Conservation (phyloP, 2,888 invertebrate species). For the Euplagia quadripunctaria region DNA sequence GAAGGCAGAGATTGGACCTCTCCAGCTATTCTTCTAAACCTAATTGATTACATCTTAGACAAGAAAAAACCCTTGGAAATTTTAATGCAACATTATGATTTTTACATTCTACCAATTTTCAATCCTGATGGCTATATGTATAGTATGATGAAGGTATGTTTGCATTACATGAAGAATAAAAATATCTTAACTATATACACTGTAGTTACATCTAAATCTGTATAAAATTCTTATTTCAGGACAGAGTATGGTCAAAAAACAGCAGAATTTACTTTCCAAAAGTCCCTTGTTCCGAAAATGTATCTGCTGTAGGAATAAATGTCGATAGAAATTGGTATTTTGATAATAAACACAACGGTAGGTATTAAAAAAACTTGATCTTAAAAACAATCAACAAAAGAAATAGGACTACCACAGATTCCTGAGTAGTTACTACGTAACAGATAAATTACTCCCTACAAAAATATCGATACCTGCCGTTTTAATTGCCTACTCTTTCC, state of each 20-base stretch:
- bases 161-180: not conserved
- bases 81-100: constrained; percentile 59
- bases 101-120: constrained; percentile 75
- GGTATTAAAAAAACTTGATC: constrained; percentile 3
- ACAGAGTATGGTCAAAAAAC: constrained; percentile 75
- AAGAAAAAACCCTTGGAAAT: constrained; percentile 38
- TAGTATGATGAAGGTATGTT: constrained; percentile 64
- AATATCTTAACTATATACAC: not conserved
- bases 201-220: not conserved
- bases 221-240: constrained; percentile 53
- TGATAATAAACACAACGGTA: constrained; percentile 23
- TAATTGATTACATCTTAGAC: constrained; percentile 60
- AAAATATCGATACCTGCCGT: too few relatives aligned
- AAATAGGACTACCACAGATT: not conserved
- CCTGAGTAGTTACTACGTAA: too few relatives aligned
- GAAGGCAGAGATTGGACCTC: constrained; percentile 77
- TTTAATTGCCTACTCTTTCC: too few relatives aligned
- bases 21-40: constrained; percentile 67
- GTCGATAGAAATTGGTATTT: constrained; percentile 77
- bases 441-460: too few relatives aligned
- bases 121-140: constrained; percentile 81
- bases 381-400: not conserved
- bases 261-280: constrained; percentile 63
- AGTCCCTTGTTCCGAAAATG: constrained; percentile 55
- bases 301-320: constrained; percentile 68